Conservation (phyloP, 2,113 vertebrate species). For the Holacanthus passer region DNA sequence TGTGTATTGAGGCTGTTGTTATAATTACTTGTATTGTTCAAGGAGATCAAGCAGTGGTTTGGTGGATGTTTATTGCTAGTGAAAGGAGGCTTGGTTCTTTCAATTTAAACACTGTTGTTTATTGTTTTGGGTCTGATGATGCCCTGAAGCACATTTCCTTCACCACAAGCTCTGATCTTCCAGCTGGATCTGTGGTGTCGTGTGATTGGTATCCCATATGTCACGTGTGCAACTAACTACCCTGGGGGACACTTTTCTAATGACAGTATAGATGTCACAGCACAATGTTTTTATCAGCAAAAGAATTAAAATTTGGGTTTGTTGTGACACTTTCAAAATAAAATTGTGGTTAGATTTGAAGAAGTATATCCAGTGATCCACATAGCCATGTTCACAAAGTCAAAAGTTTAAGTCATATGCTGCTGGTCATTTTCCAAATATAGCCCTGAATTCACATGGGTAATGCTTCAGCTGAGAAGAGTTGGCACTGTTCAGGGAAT, state of each 20-base stretch:
- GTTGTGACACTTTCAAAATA: not conserved
- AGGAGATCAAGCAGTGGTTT: slow-evolving; percentile 64
- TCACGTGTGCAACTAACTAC: slow-evolving; percentile 52
- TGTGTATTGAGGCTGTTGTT: slow-evolving; percentile 72
- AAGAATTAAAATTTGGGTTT: not conserved
- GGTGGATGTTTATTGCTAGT: slow-evolving; percentile 67
- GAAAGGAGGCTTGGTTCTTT: slow-evolving; percentile 63
- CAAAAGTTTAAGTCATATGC: slow-evolving; percentile 34
- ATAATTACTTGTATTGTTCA: slow-evolving; percentile 72
- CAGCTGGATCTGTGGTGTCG: slow-evolving; percentile 69
- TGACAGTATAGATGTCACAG: slow-evolving; percentile 2
- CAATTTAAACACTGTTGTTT: slow-evolving; percentile 57
- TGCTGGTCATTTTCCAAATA: slow-evolving; percentile 69
- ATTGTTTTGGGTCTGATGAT: slow-evolving; percentile 48
- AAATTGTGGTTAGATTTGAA: not conserved
- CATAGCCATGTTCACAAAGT: slow-evolving; percentile 27
- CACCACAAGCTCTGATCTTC: slow-evolving; percentile 57
- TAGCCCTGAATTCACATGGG: slow-evolving; percentile 49
- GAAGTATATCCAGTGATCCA: slow-evolving; percentile 7
- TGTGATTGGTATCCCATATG: slow-evolving; percentile 66
- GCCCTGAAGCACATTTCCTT: slow-evolving; percentile 53
- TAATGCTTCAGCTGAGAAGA: slow-evolving; percentile 28
- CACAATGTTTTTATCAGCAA: not conserved
- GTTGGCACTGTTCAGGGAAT: slow-evolving; percentile 46
- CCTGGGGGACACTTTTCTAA: slow-evolving; percentile 24